Evolutionary conservation across 2,888 invertebrate genomes (phyloP), one percentile per base, ranked within the genome.

Genomic region (Tipula helvola): DNA sequence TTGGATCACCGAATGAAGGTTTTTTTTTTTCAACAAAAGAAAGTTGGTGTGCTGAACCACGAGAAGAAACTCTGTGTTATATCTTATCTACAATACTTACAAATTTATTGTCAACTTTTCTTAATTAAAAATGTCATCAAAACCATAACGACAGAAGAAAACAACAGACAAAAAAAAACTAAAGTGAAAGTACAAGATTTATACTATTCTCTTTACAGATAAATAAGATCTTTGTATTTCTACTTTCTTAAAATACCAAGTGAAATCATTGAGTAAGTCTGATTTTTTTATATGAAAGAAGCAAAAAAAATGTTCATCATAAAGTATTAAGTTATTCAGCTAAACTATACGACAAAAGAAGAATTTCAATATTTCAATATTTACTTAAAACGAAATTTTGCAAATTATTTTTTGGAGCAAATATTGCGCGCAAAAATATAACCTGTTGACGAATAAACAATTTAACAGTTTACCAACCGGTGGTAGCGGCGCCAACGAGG

Each of bases 231-330:
- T 71, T 71, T 71, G 71, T 28, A 10, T 71, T 71, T 71, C 71
- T 71, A 71, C 71, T 71, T 71, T 71, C 71, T 71, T 71, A 71
- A 71, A 71, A 71, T 71, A 71, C 71, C 71, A 71, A 71, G 71
- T 71, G 71, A 71, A 71, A 71, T 71, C 71, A 71, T 71, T 71
- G 10, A 71, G 71, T 71, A 28, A 71, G 71, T 71, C 28, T 71
- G 71, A 18, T 71, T 18, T 71, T 57, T 57, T 8, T 8, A 16
- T 16, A 16, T 57, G 52, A 8, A 57, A 57, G 13, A 71, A 2
- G 28, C n/a, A n/a, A 71, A 71, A 71, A 71, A 52, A 5, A 52
- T 52, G 7, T 52, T 16, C 8, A 71, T 28, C 10, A 10, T 71
- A 71, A n/a, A 5, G 28, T 3, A 28, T 71, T 71, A 4, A 28